Percentiles rank a stretch among this genome's conserved stretches.
These are phyloP conservation scores for Cynopterus sphinx DNA, from an alignment of 2,797 vertebrate species.

Conservation along the genomic window DNA sequence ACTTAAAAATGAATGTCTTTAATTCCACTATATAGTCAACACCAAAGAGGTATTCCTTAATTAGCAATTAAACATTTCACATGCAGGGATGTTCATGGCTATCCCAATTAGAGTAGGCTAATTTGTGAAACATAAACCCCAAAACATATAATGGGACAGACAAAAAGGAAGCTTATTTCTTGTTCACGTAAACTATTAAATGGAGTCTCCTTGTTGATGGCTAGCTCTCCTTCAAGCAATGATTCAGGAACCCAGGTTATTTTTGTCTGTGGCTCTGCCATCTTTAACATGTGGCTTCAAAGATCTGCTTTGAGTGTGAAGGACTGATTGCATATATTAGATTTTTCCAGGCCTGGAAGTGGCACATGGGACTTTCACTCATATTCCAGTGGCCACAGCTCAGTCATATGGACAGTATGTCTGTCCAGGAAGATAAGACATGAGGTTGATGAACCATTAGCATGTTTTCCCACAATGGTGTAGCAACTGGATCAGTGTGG, in stretches of 20 bases:
- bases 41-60: background rate
- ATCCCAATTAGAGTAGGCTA: background rate
- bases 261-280: background rate
- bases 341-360: background rate
- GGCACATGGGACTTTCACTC: background rate
- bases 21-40: background rate
- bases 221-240: background rate
- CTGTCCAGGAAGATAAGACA: background rate
- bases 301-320: background rate
- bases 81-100: background rate
- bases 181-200: background rate
- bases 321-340: background rate
- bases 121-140: background rate
- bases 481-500: background rate
- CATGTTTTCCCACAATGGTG: background rate
- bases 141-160: background rate
- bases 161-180: background rate
- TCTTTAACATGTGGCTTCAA: background rate
- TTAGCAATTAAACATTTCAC: background rate
- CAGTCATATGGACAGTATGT: background rate
- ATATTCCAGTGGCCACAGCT: background rate
- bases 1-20: conserved; percentile 32
- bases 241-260: background rate
- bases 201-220: background rate
- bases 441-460: background rate